A percentile compares a stretch with the other conserved stretches of the same genome.
Conservation (phyloP, 2,888 invertebrate genomes). For the Drosophila kanekoi region DNA sequence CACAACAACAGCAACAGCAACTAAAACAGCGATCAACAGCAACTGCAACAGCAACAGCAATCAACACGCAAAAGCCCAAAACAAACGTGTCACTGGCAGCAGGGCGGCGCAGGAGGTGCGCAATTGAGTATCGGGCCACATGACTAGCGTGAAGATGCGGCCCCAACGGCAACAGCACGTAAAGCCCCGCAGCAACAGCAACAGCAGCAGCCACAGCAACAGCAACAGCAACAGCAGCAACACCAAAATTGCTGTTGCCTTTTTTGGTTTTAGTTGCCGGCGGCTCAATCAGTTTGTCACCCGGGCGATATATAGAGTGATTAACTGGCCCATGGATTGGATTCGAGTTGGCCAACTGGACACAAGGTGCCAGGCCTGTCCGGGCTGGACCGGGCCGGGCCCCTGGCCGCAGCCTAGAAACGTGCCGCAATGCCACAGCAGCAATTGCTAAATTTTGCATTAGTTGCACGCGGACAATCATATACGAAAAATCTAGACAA, state of each 20-base stretch:
- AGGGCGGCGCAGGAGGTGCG: neutral
- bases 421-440: slow-evolving; percentile 65
- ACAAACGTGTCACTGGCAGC: slow-evolving; percentile 69
- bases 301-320: slow-evolving; percentile 79
- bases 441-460: slow-evolving; percentile 50
- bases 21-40: slow-evolving; percentile 24
- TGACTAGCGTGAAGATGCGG: slow-evolving; percentile 64
- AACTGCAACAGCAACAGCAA: slow-evolving; percentile 64
- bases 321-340: slow-evolving; percentile 72
- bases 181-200: slow-evolving; percentile 40
- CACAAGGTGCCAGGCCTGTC: neutral
- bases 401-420: slow-evolving; percentile 37
- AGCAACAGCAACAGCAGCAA: slow-evolving; percentile 34
- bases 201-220: slow-evolving; percentile 11
- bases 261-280: slow-evolving; percentile 64
- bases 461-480: slow-evolving; percentile 57
- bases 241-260: slow-evolving; percentile 70
- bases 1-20: slow-evolving; percentile 31
- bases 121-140: slow-evolving; percentile 25
- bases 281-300: slow-evolving; percentile 81
- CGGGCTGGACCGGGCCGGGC: neutral
- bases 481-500: slow-evolving; percentile 52
- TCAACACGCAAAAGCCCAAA: slow-evolving; percentile 79
- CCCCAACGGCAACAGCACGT: slow-evolving; percentile 61
- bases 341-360: slow-evolving; percentile 45